Conservation (phyloP, 2,888 invertebrate species). For the Philereme transversata region DNA sequence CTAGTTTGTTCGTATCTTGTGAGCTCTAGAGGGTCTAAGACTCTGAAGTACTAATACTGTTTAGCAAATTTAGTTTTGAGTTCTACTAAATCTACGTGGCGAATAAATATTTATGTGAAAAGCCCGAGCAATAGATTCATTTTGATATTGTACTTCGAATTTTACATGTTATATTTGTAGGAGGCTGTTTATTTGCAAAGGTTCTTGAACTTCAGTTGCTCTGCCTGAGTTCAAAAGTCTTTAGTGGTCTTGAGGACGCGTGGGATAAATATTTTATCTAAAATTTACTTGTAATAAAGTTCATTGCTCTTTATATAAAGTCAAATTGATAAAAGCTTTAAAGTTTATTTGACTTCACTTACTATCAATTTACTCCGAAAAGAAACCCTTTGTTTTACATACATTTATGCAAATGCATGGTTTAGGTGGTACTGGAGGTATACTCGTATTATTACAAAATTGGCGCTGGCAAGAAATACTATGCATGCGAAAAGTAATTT, state of each 20-base stretch:
- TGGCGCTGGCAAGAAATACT: slow-evolving; percentile 11
- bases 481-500: slow-evolving; percentile 18
- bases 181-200: slow-evolving; percentile 25
- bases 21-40: slow-evolving; percentile 25
- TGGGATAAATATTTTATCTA: slow-evolving; percentile 11
- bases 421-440: slow-evolving; percentile 11
- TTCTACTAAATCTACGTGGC: slow-evolving; percentile 5
- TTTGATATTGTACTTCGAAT: slow-evolving; percentile 3
- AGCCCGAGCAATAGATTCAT: slow-evolving; percentile 16
- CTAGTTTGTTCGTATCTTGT: slow-evolving; percentile 23
- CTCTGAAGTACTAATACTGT: slow-evolving; percentile 15
- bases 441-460: slow-evolving; percentile 17
- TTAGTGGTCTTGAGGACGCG: not conserved
- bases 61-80: slow-evolving; percentile 20
- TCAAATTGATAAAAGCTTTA: not conserved
- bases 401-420: not conserved
- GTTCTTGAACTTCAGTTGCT: slow-evolving; percentile 31
- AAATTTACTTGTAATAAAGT: slow-evolving; percentile 2
- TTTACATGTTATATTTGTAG: slow-evolving; percentile 20
- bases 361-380: not conserved
- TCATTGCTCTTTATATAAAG: slow-evolving; percentile 4
- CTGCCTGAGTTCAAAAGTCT: slow-evolving; percentile 1
- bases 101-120: slow-evolving; percentile 29
- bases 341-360: not conserved
- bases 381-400: no score